Conservation (phyloP, 2,888 invertebrate species). For the Dyspetes luteomarginatus region DNA sequence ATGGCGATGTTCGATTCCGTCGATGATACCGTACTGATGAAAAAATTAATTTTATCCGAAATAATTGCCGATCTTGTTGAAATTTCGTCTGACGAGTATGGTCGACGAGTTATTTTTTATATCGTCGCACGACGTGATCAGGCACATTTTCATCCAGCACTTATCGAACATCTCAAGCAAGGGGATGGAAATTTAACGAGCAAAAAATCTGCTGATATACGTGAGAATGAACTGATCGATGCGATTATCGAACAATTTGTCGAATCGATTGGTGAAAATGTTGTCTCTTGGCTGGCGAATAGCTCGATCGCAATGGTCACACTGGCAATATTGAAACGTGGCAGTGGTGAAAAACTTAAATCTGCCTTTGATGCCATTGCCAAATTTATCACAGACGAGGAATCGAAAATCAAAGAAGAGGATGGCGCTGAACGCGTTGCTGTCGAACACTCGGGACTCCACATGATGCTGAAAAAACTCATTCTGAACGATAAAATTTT, state of each 20-base stretch:
- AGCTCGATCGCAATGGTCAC: conserved; percentile 88
- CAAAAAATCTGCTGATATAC: conserved; percentile 88
- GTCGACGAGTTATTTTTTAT: conserved; percentile 94
- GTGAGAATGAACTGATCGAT: conserved; percentile 89
- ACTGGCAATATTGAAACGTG: conserved; percentile 88
- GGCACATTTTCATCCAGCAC: conserved; percentile 92
- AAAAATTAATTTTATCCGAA: conserved; percentile 91
- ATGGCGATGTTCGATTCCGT: conserved; percentile 94
- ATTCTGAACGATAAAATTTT: conserved; percentile 87
- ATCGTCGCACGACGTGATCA: conserved; percentile 92
- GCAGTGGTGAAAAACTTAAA: conserved; percentile 83
- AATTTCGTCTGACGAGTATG: conserved; percentile 91
- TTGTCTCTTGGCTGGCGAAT: conserved; percentile 88
- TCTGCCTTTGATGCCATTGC: conserved; percentile 84
- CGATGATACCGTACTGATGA: conserved; percentile 96
- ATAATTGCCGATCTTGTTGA: conserved; percentile 88
- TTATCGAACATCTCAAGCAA: conserved; percentile 89
- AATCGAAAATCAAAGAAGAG: conserved; percentile 85
- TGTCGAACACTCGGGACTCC: conserved; percentile 90
- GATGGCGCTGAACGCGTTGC: conserved; percentile 82
- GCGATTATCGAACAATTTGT: conserved; percentile 87
- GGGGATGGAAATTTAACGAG: conserved; percentile 90
- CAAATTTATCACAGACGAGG: conserved; percentile 82
- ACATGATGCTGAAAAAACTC: conserved; percentile 91
- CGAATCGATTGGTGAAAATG: conserved; percentile 85